Evolutionary conservation across 1,140 invertebrate species (phyloP).

Genomic region (Zaprionus davidi): DNA sequence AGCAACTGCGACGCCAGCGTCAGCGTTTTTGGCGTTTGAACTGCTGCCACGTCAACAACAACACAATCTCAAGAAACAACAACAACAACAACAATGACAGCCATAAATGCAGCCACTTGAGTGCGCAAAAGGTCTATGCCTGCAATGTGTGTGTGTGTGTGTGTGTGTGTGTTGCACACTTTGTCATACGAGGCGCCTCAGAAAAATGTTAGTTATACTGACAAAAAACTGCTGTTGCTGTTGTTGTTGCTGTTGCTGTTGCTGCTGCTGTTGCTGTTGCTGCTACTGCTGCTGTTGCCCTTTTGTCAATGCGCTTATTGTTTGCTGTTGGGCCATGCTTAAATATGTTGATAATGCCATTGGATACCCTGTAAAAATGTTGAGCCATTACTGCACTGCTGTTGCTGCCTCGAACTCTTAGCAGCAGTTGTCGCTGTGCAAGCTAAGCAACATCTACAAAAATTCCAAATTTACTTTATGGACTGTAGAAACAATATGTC

Average conservation of each 20-base stretch:
- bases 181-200: constrained; percentile 78
- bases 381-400: neutral
- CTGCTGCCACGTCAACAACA: constrained; percentile 50
- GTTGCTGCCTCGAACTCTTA: neutral
- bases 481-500: neutral
- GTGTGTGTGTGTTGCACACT: constrained; percentile 59
- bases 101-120: constrained; percentile 73
- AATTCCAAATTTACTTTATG: neutral
- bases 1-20: constrained; percentile 42
- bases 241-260: constrained; percentile 31
- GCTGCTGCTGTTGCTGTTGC: constrained; percentile 13
- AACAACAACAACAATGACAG: constrained; percentile 36
- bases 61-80: constrained; percentile 12
- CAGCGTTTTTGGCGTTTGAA: constrained; percentile 59
- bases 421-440: neutral
- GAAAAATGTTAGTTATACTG: constrained; percentile 78
- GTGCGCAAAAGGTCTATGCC: constrained; percentile 67
- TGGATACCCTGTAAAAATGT: constrained; percentile 3
- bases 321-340: constrained; percentile 41
- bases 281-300: constrained; percentile 15
- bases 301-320: constrained; percentile 35
- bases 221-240: constrained; percentile 28
- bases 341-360: neutral
- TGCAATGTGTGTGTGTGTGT: constrained; percentile 24
- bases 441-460: neutral